Base-by-base conservation (phyloP, 2,113 vertebrate species). In the Taurulus bubalis region DNA sequence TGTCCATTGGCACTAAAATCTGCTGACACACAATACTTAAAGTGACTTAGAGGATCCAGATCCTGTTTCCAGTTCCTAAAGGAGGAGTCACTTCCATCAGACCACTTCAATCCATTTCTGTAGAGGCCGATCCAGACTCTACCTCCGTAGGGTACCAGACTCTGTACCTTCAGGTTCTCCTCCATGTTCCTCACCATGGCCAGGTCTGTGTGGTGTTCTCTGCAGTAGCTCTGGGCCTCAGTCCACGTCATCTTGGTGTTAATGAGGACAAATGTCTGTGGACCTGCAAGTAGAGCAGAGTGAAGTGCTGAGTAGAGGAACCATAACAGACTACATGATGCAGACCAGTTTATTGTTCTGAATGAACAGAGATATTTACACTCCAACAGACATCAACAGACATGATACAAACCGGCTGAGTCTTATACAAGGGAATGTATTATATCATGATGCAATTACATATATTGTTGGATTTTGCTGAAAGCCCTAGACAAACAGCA, bases 231-330 rank as follows among this genome's bases (percentile, higher is more conserved):
- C 28, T 60, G 58, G 58, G 58, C 58, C 4, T 32, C 1, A 36
- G 34, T 38, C 60, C 60, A 63, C 10, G 4, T 36, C 60, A 63
- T 38, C 0, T 0, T 0, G 8, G 0, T 38, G 20, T 12, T 3
- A 9, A 14, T 38, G 34, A 38, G 1, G 20, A 63, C 11, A 63
- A 63, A 38, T 38, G 2, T 38, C 32, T 14, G 4, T n/a, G 2
- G 34, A 4, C 60, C 60, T 63, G 60, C 38, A 38, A 38, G 36
- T n/a, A 30, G 30, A 32, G 3, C 60, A n/a, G 9, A 63, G 34
- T 2, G 30, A 62, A 62, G 30, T 12, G 30, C 32, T 63, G 34
- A 12, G 34, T 34, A 60, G 58, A 60, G 58, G 8, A 30, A 60
- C 15, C 58, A 63, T 6, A 28, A n/a, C 60, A 63, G 60, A 20